Evolutionary conservation across 2,797 vertebrate genomes (phyloP).

Genomic region (Prunella strophiata): DNA sequence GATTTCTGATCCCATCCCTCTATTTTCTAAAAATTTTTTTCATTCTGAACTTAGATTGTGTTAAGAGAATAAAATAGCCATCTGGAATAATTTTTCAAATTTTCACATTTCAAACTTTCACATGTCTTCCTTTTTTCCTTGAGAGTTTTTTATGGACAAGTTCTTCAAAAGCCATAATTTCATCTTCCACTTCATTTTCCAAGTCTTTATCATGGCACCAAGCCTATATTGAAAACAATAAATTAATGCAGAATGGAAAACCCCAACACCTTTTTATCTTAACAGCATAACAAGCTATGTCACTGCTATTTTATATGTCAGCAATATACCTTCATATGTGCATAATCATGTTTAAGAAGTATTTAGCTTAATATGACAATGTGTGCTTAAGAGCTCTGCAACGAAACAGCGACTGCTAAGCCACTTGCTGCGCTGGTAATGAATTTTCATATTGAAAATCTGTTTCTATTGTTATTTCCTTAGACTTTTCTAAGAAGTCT

Average conservation of each 20-base stretch:
- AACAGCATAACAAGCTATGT: not conserved
- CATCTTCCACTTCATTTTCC: slow-evolving; percentile 76
- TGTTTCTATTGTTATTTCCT: not conserved
- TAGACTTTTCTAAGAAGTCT: not conserved
- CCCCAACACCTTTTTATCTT: not conserved
- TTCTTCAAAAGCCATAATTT: slow-evolving; percentile 75
- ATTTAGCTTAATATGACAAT: not conserved
- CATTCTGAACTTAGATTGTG: not conserved
- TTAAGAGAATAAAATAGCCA: not conserved
- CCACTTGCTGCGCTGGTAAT: not conserved
- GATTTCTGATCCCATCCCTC: not conserved
- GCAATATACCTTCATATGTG: not conserved
- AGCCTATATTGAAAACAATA: slow-evolving; percentile 50
- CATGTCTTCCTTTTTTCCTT: slow-evolving; percentile 59
- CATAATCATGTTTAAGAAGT: not conserved
- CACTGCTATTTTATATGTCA: not conserved
- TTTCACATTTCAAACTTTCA: not conserved
- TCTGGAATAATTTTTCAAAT: not conserved
- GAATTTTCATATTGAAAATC: not conserved
- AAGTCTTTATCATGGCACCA: slow-evolving; percentile 39
- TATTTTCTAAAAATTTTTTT: not conserved
- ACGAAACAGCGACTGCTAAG: not conserved
- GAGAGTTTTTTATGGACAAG: slow-evolving; percentile 59
- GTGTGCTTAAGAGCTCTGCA: not conserved
- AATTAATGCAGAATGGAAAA: not conserved